A percentile compares a stretch with the other conserved stretches of the same genome.
phyloP scores from a whole-genome alignment of 2,113 vertebrate species.

The Pongo pygmaeus region DNA sequence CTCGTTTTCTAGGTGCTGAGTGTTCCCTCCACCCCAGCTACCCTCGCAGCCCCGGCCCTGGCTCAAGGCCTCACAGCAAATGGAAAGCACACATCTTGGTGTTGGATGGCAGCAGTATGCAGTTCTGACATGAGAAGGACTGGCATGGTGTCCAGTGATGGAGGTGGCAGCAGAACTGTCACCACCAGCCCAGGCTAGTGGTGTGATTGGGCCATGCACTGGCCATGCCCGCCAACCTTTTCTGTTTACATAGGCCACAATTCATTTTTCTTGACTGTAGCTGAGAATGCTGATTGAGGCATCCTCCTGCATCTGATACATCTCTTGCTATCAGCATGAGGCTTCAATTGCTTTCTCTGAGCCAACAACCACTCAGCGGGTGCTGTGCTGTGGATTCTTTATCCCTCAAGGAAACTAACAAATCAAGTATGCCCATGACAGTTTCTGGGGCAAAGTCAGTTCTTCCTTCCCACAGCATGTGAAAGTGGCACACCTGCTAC shows the following conservation, averaged over 20 bases:
- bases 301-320: not conserved
- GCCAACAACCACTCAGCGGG: not conserved
- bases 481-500: not conserved
- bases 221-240: not conserved
- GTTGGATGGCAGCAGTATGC: not conserved
- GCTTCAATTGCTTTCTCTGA: not conserved
- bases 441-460: not conserved
- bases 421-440: conserved; percentile 2
- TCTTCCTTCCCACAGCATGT: not conserved
- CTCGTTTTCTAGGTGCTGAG: not conserved
- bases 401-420: not conserved
- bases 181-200: not conserved
- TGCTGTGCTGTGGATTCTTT: not conserved
- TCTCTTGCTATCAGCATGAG: not conserved
- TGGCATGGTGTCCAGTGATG: not conserved
- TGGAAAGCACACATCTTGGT: not conserved
- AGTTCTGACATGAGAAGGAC: not conserved
- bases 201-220: not conserved
- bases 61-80: not conserved
- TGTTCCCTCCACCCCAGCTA: not conserved
- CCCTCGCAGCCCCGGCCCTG: not conserved
- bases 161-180: not conserved
- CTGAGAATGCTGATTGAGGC: not conserved
- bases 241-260: not conserved
- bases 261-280: conserved; percentile 18